These are phyloP conservation scores for Ceyx melanurus DNA, from an alignment of 2,113 vertebrate species.

Conservation along the genomic window DNA sequence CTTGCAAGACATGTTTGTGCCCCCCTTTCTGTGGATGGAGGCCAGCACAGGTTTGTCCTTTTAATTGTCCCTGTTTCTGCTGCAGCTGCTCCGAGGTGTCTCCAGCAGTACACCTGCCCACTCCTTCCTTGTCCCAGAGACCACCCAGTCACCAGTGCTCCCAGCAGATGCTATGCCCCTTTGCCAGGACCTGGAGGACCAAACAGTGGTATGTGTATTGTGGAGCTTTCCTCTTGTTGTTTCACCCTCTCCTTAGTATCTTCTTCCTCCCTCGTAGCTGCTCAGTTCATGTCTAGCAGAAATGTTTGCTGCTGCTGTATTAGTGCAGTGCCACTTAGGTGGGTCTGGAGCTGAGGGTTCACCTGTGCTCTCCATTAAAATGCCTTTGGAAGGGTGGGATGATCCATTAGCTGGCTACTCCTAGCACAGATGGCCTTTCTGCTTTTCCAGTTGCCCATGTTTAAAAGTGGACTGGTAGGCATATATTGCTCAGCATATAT, in stretches of 20 bases:
- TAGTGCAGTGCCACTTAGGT: neutral
- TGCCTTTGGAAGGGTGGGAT: neutral
- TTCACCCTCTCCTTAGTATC: neutral
- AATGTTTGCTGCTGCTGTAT: neutral
- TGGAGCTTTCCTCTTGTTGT: neutral
- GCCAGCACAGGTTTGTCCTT: neutral
- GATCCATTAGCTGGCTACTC: neutral
- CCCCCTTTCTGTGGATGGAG: neutral
- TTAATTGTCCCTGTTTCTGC: neutral
- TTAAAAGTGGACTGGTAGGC: neutral
- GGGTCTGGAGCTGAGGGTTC: neutral
- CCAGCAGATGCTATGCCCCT: neutral
- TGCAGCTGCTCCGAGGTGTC: constrained; percentile 57
- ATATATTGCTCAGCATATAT: neutral
- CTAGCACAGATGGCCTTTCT: neutral
- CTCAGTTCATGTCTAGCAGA: neutral
- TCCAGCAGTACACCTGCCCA: constrained; percentile 74
- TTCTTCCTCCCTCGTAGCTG: neutral
- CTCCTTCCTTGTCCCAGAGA: constrained; percentile 34
- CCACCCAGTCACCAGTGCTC: constrained; percentile 32
- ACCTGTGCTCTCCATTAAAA: neutral
- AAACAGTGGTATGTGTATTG: neutral
- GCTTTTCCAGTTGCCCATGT: neutral
- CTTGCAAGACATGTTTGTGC: neutral
- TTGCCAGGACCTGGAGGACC: neutral